phyloP scores from a whole-genome alignment of 2,888 invertebrate species.

The Desoria tigrina region DNA sequence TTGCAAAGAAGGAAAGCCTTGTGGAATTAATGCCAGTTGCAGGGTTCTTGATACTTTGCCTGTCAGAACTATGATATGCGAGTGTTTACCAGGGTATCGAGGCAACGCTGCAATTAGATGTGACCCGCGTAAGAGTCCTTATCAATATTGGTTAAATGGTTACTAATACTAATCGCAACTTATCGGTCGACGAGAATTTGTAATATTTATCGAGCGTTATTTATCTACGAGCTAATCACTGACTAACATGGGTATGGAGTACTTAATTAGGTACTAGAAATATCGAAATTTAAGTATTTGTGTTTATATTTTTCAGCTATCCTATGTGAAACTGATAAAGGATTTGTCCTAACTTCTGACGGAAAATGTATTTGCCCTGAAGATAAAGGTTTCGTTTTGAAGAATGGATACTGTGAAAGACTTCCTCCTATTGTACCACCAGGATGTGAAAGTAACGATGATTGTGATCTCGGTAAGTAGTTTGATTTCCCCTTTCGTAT shows the following conservation, averaged over 20 bases:
- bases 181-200: neutral
- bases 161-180: too few relatives aligned
- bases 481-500: too few relatives aligned
- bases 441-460: constrained; percentile 56
- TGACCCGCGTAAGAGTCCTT: constrained; percentile 69
- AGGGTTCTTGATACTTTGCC: constrained; percentile 80
- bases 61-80: constrained; percentile 84
- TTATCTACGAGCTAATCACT: too few relatives aligned
- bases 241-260: too few relatives aligned
- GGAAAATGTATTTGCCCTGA: constrained; percentile 75
- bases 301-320: constrained; percentile 63
- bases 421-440: constrained; percentile 51
- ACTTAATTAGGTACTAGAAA: too few relatives aligned
- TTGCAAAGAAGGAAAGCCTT: constrained; percentile 75
- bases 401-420: constrained; percentile 44
- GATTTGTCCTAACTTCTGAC: constrained; percentile 69
- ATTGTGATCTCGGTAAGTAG: constrained; percentile 76
- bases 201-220: too few relatives aligned
- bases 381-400: constrained; percentile 66
- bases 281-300: too few relatives aligned
- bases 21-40: constrained; percentile 76
- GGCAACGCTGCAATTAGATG: constrained; percentile 85
- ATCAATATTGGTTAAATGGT: too few relatives aligned
- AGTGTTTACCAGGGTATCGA: constrained; percentile 84
- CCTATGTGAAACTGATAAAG: constrained; percentile 68